Evolutionary conservation across 2,113 vertebrate genomes (phyloP).

Genomic region (Microcebus murinus): DNA sequence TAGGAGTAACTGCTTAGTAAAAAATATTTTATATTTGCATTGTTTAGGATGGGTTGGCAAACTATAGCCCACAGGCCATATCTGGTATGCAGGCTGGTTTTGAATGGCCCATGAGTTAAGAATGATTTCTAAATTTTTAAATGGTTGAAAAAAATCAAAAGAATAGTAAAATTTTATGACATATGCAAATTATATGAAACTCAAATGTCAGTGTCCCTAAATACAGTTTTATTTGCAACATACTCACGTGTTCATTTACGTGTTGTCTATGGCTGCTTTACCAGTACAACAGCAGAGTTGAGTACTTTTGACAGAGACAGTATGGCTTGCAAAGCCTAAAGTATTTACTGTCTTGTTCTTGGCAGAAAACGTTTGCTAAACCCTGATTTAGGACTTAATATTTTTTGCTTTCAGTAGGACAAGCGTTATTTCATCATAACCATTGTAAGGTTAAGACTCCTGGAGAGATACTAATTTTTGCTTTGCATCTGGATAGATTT

Average conservation of each 20-base stretch:
- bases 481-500: constrained; percentile 1
- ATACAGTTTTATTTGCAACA: constrained; percentile 15
- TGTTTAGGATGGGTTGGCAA: neutral
- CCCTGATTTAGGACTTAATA: constrained; percentile 38
- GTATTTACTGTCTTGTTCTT: neutral
- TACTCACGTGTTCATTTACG: neutral
- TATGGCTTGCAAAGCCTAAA: neutral
- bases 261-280: neutral
- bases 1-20: neutral
- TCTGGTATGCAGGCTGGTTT: neutral
- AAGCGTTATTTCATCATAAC: neutral
- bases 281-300: neutral
- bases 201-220: neutral
- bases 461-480: constrained; percentile 1
- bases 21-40: neutral
- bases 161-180: constrained; percentile 4
- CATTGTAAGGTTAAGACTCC: neutral
- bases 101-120: neutral
- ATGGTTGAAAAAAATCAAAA: neutral
- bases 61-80: neutral
- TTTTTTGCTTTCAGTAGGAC: neutral
- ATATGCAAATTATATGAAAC: neutral
- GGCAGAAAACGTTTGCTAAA: constrained; percentile 10
- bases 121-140: constrained; percentile 27
- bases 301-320: neutral